These are phyloP conservation scores for Garrulus glandarius DNA, from an alignment of 2,797 vertebrate species.

Conservation along the genomic window DNA sequence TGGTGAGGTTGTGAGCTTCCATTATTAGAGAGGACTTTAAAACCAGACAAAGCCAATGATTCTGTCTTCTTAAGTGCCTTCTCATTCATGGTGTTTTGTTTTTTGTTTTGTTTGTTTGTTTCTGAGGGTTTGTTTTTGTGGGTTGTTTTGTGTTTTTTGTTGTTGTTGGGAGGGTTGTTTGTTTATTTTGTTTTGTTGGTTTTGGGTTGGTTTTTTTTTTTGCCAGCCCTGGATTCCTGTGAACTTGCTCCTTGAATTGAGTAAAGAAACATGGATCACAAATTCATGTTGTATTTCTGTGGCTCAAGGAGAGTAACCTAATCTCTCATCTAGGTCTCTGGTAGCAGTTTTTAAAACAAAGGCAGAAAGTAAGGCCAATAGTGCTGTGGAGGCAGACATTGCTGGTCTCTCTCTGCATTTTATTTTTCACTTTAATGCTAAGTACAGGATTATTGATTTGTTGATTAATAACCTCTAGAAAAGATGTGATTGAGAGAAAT, in stretches of 20 bases:
- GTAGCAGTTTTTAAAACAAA: background rate
- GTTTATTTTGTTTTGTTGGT: background rate
- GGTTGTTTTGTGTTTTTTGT: no score
- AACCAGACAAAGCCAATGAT: background rate
- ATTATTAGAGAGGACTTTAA: background rate
- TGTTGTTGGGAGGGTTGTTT: background rate
- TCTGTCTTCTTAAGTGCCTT: background rate
- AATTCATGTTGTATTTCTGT: background rate
- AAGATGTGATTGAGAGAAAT: background rate
- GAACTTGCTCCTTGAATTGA: background rate
- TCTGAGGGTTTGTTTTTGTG: background rate
- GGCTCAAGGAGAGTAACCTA: background rate
- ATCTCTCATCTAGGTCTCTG: background rate
- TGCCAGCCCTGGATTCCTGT: background rate
- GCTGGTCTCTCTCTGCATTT: background rate
- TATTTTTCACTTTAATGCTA: background rate
- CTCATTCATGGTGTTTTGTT: accelerated
- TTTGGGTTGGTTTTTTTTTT: background rate
- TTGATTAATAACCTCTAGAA: background rate
- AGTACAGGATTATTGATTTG: background rate
- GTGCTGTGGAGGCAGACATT: background rate
- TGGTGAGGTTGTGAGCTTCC: background rate
- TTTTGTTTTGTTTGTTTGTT: no score
- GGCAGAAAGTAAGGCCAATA: background rate
- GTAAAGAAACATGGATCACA: background rate